Evolutionary conservation across 2,888 invertebrate genomes (phyloP).

Genomic region (Parnassius smintheus): DNA sequence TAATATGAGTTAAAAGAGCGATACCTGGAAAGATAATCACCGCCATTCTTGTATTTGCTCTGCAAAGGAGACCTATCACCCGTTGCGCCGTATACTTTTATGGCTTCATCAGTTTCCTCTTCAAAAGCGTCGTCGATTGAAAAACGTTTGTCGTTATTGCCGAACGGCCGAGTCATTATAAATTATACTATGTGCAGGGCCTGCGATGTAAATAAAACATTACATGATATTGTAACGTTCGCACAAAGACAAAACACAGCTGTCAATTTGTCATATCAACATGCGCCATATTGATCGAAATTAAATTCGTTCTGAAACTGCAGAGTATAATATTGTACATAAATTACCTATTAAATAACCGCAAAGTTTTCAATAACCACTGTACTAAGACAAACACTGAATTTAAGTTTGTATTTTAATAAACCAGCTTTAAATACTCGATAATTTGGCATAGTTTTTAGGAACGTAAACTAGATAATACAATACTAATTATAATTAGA

Average conservation of each 20-base stretch:
- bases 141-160: constrained; percentile 84
- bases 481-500: no score
- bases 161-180: constrained; percentile 77
- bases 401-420: no score
- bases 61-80: constrained; percentile 86
- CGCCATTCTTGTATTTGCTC: constrained; percentile 71
- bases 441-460: no score
- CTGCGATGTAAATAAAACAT: constrained; percentile 65
- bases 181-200: constrained; percentile 45
- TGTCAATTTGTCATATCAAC: constrained; percentile 75
- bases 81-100: constrained; percentile 90
- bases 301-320: no score
- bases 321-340: no score
- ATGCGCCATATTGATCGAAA: constrained; percentile 67
- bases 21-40: constrained; percentile 67
- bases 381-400: no score
- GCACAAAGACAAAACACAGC: constrained; percentile 58
- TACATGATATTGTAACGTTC: constrained; percentile 47
- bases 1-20: constrained; percentile 27
- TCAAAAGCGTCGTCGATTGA: constrained; percentile 93
- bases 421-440: no score
- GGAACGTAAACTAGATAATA: no score
- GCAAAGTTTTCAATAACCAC: no score
- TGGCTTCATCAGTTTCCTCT: constrained; percentile 91
- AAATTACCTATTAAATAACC: no score